Percentiles rank a stretch among this genome's conserved stretches.
phyloP scores from a whole-genome alignment of 2,888 invertebrate genomes.

The Melinaea marsaeus region DNA sequence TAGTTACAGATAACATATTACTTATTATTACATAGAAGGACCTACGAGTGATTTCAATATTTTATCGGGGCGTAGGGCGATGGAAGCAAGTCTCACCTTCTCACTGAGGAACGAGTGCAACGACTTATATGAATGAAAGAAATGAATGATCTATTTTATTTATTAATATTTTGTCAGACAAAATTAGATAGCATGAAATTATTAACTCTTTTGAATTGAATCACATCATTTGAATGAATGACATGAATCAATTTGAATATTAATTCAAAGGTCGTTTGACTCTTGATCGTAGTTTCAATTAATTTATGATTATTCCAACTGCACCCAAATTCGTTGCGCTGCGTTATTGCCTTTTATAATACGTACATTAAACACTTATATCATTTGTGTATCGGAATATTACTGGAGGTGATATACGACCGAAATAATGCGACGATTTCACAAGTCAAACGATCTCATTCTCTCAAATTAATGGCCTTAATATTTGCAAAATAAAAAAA shows the following conservation, averaged over 20 bases:
- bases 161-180: too few species aligned
- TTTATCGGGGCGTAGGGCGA: too few species aligned
- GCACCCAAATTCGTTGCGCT: constrained; percentile 10
- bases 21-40: too few species aligned
- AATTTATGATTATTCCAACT: constrained; percentile 2
- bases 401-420: constrained; percentile 18
- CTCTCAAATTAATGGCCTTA: constrained; percentile 2
- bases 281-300: constrained; percentile 1
- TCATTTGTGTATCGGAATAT: constrained; percentile 9
- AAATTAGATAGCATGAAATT: too few species aligned
- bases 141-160: too few species aligned
- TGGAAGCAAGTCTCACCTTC: too few species aligned
- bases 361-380: constrained; percentile 15
- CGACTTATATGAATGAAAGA: too few species aligned
- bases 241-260: neutral
- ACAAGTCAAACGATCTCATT: neutral
- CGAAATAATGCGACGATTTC: constrained; percentile 10
- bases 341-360: constrained; percentile 17
- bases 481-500: neutral
- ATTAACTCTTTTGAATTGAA: too few species aligned
- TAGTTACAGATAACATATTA: too few species aligned
- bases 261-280: neutral
- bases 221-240: too few species aligned
- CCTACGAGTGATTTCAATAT: too few species aligned
- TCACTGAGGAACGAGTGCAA: too few species aligned